Evolutionary conservation across 2,797 vertebrate species (phyloP).

Genomic region (Sebastiscus tertius): DNA sequence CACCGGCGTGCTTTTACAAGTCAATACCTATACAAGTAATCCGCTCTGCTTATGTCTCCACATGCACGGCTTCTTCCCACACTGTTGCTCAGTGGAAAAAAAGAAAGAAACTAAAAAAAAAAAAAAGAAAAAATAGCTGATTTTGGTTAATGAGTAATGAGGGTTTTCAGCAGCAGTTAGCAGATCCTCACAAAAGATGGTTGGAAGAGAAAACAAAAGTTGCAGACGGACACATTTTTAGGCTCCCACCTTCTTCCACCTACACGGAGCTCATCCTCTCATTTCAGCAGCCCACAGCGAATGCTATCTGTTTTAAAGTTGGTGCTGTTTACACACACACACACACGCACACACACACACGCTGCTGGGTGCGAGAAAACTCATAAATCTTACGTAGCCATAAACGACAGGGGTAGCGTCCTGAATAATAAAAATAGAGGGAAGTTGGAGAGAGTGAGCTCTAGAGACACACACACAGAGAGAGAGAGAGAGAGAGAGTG

Average conservation of each 20-base stretch:
- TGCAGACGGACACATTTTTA: slow-evolving; percentile 92
- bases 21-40: slow-evolving; percentile 40
- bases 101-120: neutral
- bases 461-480: slow-evolving; percentile 1
- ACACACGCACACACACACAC: slow-evolving; percentile 27
- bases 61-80: slow-evolving; percentile 5
- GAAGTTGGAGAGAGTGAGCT: slow-evolving; percentile 36
- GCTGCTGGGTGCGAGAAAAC: slow-evolving; percentile 78
- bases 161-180: slow-evolving; percentile 34
- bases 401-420: slow-evolving; percentile 85
- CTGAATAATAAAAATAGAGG: slow-evolving; percentile 81
- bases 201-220: slow-evolving; percentile 69
- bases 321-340: slow-evolving; percentile 74
- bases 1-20: slow-evolving; percentile 55
- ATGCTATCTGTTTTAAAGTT: slow-evolving; percentile 85
- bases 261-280: slow-evolving; percentile 81
- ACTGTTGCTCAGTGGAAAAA: neutral
- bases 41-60: slow-evolving; percentile 27
- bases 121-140: slow-evolving; percentile 40
- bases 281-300: slow-evolving; percentile 81
- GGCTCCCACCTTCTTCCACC: slow-evolving; percentile 86
- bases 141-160: slow-evolving; percentile 76
- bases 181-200: slow-evolving; percentile 66
- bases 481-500: neutral
- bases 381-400: slow-evolving; percentile 88